phyloP scores from a whole-genome alignment of 2,113 vertebrate species.

The Megaceryle maxima region DNA sequence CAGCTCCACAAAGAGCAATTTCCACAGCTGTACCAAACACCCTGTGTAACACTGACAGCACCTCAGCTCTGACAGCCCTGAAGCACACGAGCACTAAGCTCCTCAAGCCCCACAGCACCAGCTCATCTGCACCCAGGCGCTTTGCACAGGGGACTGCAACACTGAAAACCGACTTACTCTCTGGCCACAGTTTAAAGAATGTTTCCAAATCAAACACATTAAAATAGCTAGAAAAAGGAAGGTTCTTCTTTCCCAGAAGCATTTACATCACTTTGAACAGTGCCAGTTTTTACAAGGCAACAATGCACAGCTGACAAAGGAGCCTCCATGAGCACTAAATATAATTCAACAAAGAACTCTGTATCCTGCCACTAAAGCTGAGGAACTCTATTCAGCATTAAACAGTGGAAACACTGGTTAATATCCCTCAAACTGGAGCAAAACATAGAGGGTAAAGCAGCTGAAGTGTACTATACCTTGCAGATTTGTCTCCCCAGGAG shows the following conservation, averaged over 20 bases:
- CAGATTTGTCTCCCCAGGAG: not conserved
- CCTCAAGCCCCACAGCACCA: not conserved
- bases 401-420: not conserved
- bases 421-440: not conserved
- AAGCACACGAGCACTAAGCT: not conserved
- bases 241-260: not conserved
- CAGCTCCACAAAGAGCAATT: not conserved
- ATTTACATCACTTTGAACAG: not conserved
- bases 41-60: accelerated
- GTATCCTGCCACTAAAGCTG: not conserved
- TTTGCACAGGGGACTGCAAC: not conserved
- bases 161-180: not conserved
- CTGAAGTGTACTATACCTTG: not conserved
- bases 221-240: slow-evolving; percentile 9
- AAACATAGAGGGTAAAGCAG: not conserved
- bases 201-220: not conserved
- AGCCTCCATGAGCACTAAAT: slow-evolving; percentile 4
- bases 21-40: not conserved
- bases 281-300: slow-evolving; percentile 20
- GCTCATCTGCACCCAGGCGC: not conserved
- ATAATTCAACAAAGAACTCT: slow-evolving; percentile 28
- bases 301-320: slow-evolving; percentile 12
- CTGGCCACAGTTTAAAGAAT: not conserved
- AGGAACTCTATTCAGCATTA: not conserved
- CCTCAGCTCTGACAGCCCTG: not conserved